Evolutionary conservation across 2,888 invertebrate genomes (phyloP), one percentile per base, ranked within the genome.

Genomic region (Microctonus aethiopoides): DNA sequence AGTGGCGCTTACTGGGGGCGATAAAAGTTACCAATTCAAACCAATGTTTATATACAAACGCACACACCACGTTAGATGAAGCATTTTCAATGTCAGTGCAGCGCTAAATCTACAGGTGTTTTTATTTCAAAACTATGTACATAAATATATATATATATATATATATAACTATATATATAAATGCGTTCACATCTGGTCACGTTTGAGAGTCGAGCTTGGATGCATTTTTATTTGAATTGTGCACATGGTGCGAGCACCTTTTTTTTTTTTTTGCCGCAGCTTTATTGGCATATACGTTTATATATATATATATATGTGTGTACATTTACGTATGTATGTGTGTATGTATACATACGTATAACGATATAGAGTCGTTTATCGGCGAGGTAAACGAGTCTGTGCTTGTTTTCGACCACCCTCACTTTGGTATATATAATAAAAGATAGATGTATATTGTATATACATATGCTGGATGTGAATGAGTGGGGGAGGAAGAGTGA

Each of bases 1-100:
- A 54, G 61, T 70, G 69, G 69, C 69, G 69, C 70, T 61, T 61
- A 62, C 70, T 70, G 16, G 54, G 46, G 70, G 66, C 22, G 39
- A 39, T n/a, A 24, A n/a, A 64, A 52, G 51, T 51, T 46, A 51
- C 51, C 24, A 46, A 64, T 41, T 22, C 36, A 24, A 32, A 56
- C 7, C 32, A 10, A 34, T 29, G 29, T 29, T 51, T n/a, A n/a
- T n/a, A 13, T 32, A 13, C 29, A 29, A 7, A 29, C 7, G 29
- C 7, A 7, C 29, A 29, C 7, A 5, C 29, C 51, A 29, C 46
- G 32, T 66, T 16, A 0, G 2, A 22, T 26, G 22, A 2, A 22
- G 24, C 22, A 56, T 54, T 54, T 46, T 36, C n/a, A n/a, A n/a
- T n/a, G n/a, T n/a, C n/a, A n/a, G 9, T 16, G 41, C 54, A 56